These are phyloP conservation scores for Parascotia fuliginaria DNA, from an alignment of 2,888 invertebrate genomes.

Conservation along the genomic window DNA sequence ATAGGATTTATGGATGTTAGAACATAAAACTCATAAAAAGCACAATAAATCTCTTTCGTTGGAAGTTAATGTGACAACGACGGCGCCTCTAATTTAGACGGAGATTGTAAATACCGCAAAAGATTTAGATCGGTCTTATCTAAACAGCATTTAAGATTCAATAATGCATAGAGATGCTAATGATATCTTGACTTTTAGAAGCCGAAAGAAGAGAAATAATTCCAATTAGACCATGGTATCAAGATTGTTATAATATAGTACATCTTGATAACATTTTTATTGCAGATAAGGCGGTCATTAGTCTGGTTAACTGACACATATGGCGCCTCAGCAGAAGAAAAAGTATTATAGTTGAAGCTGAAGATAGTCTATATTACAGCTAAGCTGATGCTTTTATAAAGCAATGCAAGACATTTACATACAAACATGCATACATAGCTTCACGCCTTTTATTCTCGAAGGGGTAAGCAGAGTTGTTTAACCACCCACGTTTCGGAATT, in stretches of 20 bases:
- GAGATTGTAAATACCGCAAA: neutral
- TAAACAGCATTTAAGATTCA: neutral
- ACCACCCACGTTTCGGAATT: too few relatives aligned
- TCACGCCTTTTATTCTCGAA: too few relatives aligned
- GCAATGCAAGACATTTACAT: too few relatives aligned
- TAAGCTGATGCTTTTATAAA: too few relatives aligned
- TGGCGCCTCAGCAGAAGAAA: too few relatives aligned
- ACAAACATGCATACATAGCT: too few relatives aligned
- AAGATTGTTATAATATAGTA: neutral
- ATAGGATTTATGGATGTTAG: neutral
- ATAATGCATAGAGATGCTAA: neutral
- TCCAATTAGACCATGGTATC: neutral
- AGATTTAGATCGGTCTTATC: slow-evolving; percentile 1
- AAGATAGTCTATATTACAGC: too few relatives aligned
- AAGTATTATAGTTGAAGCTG: too few relatives aligned
- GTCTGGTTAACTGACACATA: too few relatives aligned
- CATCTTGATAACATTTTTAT: neutral
- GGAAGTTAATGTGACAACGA: neutral
- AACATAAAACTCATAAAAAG: neutral
- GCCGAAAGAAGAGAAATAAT: neutral
- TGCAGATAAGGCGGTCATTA: too few relatives aligned
- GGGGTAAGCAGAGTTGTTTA: too few relatives aligned
- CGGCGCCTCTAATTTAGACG: neutral
- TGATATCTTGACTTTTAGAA: neutral
- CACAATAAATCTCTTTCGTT: neutral